A percentile compares a stretch with the other conserved stretches of the same genome.
phyloP scores from a whole-genome alignment of 2,888 invertebrate genomes.

The Allygus modestus region DNA sequence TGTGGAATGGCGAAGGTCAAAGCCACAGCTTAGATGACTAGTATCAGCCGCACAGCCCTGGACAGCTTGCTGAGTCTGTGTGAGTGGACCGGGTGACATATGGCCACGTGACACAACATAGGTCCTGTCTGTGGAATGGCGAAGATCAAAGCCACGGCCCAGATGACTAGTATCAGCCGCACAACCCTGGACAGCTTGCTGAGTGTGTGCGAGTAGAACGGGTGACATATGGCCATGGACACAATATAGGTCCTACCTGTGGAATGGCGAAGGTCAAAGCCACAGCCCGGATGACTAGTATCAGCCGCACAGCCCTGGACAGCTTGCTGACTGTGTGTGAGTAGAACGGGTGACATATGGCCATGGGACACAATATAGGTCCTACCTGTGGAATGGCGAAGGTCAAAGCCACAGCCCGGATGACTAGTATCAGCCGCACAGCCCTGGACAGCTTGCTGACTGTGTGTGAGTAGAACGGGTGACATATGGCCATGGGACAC shows the following conservation, averaged over 20 bases:
- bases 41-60: constrained; percentile 88
- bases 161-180: constrained; percentile 88
- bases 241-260: constrained; percentile 77
- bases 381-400: constrained; percentile 84
- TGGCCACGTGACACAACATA: constrained; percentile 93
- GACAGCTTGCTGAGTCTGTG: constrained; percentile 94
- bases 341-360: constrained; percentile 87
- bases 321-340: constrained; percentile 90
- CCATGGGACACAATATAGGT: constrained; percentile 79
- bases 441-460: constrained; percentile 93
- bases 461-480: constrained; percentile 86
- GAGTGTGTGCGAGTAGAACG: constrained; percentile 87
- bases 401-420: constrained; percentile 88
- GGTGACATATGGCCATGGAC: constrained; percentile 90
- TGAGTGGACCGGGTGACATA: constrained; percentile 85
- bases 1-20: constrained; percentile 86
- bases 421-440: constrained; percentile 85
- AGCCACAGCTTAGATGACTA: constrained; percentile 89
- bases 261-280: constrained; percentile 86
- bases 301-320: constrained; percentile 89
- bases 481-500: constrained; percentile 91
- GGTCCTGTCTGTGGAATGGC: constrained; percentile 82
- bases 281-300: constrained; percentile 88
- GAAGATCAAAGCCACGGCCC: constrained; percentile 86
- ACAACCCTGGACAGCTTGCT: constrained; percentile 91